These are phyloP conservation scores for Alca torda DNA, from an alignment of 2,797 vertebrate genomes.

Conservation along the genomic window DNA sequence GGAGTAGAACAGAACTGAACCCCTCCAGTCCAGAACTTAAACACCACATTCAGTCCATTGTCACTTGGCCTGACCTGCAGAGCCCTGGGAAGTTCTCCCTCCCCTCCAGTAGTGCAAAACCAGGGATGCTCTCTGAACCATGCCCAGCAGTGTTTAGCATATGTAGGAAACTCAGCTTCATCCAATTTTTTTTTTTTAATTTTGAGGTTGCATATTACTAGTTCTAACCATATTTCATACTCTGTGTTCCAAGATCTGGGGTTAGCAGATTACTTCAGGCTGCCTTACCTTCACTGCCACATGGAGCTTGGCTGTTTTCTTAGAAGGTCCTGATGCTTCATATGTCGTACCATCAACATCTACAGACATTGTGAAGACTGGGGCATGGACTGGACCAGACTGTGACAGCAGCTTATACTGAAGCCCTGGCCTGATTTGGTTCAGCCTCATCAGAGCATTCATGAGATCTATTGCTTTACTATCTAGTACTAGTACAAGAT, in stretches of 20 bases:
- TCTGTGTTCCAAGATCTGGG: neutral
- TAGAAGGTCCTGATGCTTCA: slow-evolving; percentile 96
- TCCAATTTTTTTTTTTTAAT: neutral
- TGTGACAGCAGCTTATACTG: slow-evolving; percentile 98
- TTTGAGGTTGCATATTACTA: neutral
- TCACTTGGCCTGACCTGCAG: neutral
- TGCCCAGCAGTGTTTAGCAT: neutral
- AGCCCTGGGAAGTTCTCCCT: neutral
- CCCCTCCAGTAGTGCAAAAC: neutral
- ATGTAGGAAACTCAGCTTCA: neutral
- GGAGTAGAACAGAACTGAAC: neutral
- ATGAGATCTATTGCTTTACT: slow-evolving; percentile 99
- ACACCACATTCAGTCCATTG: neutral
- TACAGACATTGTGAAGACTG: slow-evolving; percentile 99
- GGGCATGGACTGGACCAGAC: slow-evolving; percentile 97
- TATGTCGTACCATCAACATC: slow-evolving; percentile 94
- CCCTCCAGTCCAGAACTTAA: neutral
- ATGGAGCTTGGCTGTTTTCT: slow-evolving; percentile 98
- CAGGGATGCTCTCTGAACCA: neutral
- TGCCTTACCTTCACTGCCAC: slow-evolving; percentile 93
- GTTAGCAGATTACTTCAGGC: neutral
- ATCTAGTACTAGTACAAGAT: slow-evolving; percentile 87
- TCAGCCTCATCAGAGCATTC: slow-evolving; percentile 98
- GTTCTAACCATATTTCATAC: neutral
- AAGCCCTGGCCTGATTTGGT: slow-evolving; percentile 98